Conservation (phyloP, 2,888 invertebrate genomes). For the Thecophora atra region DNA sequence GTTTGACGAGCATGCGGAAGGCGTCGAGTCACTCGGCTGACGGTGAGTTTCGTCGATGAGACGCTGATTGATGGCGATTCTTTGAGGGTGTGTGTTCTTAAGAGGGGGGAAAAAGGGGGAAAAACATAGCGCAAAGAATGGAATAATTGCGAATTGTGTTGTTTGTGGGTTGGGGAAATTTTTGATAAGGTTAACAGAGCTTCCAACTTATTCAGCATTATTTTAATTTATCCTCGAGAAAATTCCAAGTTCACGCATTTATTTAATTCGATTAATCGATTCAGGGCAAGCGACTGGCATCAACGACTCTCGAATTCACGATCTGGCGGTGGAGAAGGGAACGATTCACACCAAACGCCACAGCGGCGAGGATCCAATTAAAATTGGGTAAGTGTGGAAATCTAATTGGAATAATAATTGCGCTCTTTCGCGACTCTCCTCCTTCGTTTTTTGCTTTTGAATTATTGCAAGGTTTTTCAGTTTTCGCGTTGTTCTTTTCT, state of each 20-base stretch:
- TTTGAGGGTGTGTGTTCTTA: too few species aligned
- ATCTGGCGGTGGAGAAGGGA: constrained; percentile 82
- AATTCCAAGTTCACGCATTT: too few species aligned
- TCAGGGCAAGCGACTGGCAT: constrained; percentile 64
- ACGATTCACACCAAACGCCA: constrained; percentile 96
- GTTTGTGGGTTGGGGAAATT: too few species aligned
- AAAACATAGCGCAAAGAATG: too few species aligned
- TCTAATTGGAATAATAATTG: constrained; percentile 21
- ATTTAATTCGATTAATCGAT: background rate
- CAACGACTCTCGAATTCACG: constrained; percentile 66
- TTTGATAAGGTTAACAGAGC: too few species aligned
- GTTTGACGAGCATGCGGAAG: constrained; percentile 90
- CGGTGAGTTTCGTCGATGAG: constrained; percentile 66
- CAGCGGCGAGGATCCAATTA: constrained; percentile 87
- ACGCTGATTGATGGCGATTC: too few species aligned
- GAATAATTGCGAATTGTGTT: too few species aligned
- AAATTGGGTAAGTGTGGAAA: constrained; percentile 71
- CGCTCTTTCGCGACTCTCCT: too few species aligned
- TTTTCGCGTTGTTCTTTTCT: background rate
- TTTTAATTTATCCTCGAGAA: too few species aligned
- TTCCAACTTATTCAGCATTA: too few species aligned
- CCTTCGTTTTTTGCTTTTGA: background rate
- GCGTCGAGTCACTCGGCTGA: constrained; percentile 83
- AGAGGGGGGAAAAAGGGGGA: background rate
- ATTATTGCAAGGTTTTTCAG: background rate